Conservation (phyloP, 2,113 vertebrate species). For the Bagarius yarrelli region DNA sequence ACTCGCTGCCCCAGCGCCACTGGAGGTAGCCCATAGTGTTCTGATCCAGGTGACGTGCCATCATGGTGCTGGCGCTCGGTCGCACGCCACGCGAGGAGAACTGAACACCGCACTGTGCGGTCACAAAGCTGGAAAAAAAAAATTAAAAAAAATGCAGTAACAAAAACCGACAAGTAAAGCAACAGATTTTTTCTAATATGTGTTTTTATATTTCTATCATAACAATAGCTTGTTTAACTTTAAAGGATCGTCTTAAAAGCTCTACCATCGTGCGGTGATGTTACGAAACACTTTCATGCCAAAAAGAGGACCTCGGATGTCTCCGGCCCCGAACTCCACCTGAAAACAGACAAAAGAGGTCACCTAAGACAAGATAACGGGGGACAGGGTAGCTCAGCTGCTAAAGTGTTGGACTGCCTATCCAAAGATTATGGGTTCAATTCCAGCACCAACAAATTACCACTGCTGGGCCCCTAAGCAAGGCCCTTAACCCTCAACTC, state of each 20-base stretch:
- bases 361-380: neutral
- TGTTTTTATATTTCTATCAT: neutral
- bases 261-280: slow-evolving; percentile 87
- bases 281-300: slow-evolving; percentile 94
- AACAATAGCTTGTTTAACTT: neutral
- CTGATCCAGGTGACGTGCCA: slow-evolving; percentile 90
- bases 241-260: neutral
- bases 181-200: neutral
- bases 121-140: slow-evolving; percentile 85
- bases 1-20: slow-evolving; percentile 93
- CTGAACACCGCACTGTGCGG: slow-evolving; percentile 89
- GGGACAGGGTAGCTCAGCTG: neutral
- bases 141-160: too few species aligned
- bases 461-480: too few species aligned
- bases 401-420: too few species aligned
- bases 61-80: slow-evolving; percentile 84
- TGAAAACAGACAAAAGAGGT: slow-evolving; percentile 53
- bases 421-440: neutral
- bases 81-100: slow-evolving; percentile 86
- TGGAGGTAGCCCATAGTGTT: slow-evolving; percentile 96
- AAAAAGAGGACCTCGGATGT: slow-evolving; percentile 88
- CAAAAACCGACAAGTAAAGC: neutral
- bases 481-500: too few species aligned
- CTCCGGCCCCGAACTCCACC: slow-evolving; percentile 92
- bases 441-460: too few species aligned